Conservation (phyloP, 2,888 invertebrate species). For the Orthosia incerta region DNA sequence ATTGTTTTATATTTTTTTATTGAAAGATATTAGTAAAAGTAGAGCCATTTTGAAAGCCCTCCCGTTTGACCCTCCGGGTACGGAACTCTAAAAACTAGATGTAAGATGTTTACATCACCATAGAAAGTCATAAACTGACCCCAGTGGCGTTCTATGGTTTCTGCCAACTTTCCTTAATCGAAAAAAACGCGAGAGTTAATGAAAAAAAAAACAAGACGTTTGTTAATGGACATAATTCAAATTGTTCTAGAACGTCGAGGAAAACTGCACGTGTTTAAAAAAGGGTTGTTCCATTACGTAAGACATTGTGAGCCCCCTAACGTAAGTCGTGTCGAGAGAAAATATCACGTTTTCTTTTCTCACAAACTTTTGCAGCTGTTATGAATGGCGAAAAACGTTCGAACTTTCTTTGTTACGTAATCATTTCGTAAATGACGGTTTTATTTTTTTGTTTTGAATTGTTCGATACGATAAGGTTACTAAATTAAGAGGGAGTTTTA, state of each 20-base stretch:
- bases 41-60: no score
- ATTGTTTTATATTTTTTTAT: no score
- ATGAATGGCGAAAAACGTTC: constrained; percentile 10
- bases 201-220: constrained; percentile 17
- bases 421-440: background rate
- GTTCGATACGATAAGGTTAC: constrained; percentile 11
- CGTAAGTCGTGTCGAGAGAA: background rate
- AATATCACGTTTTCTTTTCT: constrained; percentile 22
- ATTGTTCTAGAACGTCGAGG: constrained; percentile 27
- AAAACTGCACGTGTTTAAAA: constrained; percentile 32
- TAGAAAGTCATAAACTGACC: background rate
- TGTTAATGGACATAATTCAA: constrained; percentile 3
- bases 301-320: background rate
- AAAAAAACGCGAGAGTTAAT: background rate
- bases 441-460: constrained; percentile 2
- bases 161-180: background rate
- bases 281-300: constrained; percentile 30
- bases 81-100: no score
- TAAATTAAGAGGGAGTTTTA: background rate
- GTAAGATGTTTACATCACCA: background rate
- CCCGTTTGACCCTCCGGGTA: no score
- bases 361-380: constrained; percentile 5
- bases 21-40: no score
- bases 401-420: constrained; percentile 21
- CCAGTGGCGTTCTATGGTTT: background rate